These are phyloP conservation scores for Poeciliopsis turrubarensis DNA, from an alignment of 2,113 vertebrate species.

Conservation along the genomic window DNA sequence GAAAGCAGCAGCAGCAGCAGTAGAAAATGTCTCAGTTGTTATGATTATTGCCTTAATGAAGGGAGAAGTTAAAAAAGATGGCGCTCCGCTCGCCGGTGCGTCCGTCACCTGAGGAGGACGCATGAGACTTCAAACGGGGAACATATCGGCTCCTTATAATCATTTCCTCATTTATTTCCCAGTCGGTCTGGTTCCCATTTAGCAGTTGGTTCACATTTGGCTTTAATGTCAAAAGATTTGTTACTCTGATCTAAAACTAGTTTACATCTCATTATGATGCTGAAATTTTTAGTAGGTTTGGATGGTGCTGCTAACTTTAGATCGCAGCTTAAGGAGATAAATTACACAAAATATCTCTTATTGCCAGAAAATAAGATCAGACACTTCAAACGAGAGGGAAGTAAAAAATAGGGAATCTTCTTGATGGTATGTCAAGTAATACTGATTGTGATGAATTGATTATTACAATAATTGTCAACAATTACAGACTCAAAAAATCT, in stretches of 20 bases:
- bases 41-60: conserved; percentile 50
- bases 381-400: background rate
- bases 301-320: background rate
- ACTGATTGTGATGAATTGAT: no score
- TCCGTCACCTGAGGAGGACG: conserved; percentile 1
- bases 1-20: conserved; percentile 26
- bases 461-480: no score
- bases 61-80: conserved; percentile 15
- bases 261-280: conserved; percentile 14
- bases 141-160: conserved; percentile 33
- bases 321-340: background rate
- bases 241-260: conserved; percentile 18
- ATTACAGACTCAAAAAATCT: no score
- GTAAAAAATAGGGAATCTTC: background rate
- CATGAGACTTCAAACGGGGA: conserved; percentile 16
- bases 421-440: background rate
- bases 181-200: conserved; percentile 36
- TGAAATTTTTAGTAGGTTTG: conserved; percentile 14
- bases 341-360: background rate
- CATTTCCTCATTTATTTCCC: conserved; percentile 44
- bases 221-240: conserved; percentile 25
- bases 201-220: conserved; percentile 9
- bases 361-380: background rate
- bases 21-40: conserved; percentile 27
- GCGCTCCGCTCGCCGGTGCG: conserved; percentile 19